Percentiles rank a stretch among this genome's conserved stretches.
phyloP scores from a whole-genome alignment of 2,888 invertebrate genomes.

The Nymphalis c-album region DNA sequence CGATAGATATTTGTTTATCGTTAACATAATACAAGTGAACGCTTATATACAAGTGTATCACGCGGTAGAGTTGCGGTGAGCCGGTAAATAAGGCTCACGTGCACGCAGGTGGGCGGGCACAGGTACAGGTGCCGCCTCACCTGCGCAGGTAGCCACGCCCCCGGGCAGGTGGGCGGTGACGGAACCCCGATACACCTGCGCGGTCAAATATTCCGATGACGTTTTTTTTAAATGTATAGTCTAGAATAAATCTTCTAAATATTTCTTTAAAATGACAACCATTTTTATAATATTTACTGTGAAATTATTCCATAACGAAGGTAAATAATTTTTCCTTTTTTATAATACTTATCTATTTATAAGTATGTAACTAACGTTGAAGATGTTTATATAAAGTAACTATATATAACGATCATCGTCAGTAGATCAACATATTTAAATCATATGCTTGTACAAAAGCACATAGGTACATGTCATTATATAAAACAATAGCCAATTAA shows the following conservation, averaged over 20 bases:
- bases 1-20: background rate
- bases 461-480: no score
- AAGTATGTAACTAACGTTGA: no score
- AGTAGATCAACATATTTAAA: no score
- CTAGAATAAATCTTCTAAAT: background rate
- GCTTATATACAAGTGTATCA: background rate
- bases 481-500: no score
- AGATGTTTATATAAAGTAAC: no score
- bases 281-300: background rate
- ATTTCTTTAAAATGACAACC: background rate
- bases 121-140: constrained; percentile 43
- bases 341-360: no score
- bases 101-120: constrained; percentile 39
- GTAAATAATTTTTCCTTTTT: no score
- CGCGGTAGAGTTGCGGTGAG: background rate
- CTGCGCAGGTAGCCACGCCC: constrained; percentile 51
- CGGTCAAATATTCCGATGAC: constrained; percentile 42
- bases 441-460: no score
- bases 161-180: constrained; percentile 42
- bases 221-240: background rate
- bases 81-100: constrained; percentile 5
- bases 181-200: constrained; percentile 48
- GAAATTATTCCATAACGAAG: background rate
- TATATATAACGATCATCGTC: no score
- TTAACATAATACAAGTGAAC: background rate